Percentiles rank a stretch among this genome's conserved stretches.
These are phyloP conservation scores for Chrysolina haemoptera DNA, from an alignment of 2,888 invertebrate genomes.

Conservation along the genomic window DNA sequence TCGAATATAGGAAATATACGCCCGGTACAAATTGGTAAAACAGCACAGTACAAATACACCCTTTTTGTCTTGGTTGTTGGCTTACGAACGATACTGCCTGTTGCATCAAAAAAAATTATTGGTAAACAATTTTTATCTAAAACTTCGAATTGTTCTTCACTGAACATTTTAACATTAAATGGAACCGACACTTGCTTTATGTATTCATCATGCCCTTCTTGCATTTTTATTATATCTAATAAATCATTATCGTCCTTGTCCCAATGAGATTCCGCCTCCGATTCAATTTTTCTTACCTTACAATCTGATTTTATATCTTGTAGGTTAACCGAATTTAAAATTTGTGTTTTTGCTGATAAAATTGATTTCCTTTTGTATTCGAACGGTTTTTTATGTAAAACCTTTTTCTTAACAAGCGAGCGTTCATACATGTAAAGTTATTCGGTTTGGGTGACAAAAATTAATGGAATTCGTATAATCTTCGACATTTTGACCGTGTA, in stretches of 20 bases:
- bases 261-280: too few relatives aligned
- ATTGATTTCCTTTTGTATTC: constrained; percentile 5
- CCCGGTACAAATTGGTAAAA: constrained; percentile 6
- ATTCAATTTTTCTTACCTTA: too few relatives aligned
- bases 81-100: not conserved
- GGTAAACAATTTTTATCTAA: not conserved
- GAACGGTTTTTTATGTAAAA: constrained; percentile 3
- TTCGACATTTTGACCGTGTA: constrained; percentile 1
- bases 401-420: not conserved
- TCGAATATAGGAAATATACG: constrained; percentile 13
- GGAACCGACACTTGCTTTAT: constrained; percentile 2
- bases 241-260: not conserved
- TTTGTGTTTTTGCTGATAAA: too few relatives aligned
- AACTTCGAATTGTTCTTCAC: too few relatives aligned
- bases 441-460: constrained; percentile 23
- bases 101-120: constrained; percentile 14
- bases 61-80: constrained; percentile 4
- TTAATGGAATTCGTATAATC: constrained; percentile 22
- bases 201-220: not conserved
- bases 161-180: not conserved
- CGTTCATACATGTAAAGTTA: constrained; percentile 28
- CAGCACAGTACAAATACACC: constrained; percentile 10
- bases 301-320: too few relatives aligned
- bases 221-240: not conserved
- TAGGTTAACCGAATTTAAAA: not conserved